Base-by-base conservation (phyloP, 2,797 vertebrate genomes). In the Ambastaia sidthimunki region DNA sequence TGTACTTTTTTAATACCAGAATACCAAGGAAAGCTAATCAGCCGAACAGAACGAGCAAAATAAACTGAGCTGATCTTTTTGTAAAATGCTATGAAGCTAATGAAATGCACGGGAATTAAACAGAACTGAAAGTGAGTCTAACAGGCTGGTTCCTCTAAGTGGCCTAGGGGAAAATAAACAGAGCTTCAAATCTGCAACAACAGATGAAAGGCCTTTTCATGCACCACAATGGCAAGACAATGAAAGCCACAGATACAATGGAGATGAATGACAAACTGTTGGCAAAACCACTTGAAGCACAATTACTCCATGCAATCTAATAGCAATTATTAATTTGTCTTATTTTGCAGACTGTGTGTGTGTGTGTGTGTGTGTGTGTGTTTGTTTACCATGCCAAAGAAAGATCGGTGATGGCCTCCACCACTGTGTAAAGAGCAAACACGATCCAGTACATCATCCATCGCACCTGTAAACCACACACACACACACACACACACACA, bases 391-490 rank as follows among this genome's bases (percentile, higher is more conserved):
- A 96, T 72, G 94, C 94, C 54, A 96, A 77, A 52, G 94, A 93
- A 65, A 95, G 86, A 86, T 96, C 95, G 50, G 93, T 89, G 88
- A 96, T 68, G 13, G 95, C 92, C 93, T 96, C 95, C 76, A 89
- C 90, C 66, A 95, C 92, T 7, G 94, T 95, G 66, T 95, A 96
- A 78, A 96, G 93, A 71, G 95, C 94, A 90, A 95, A 96, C 55
- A 96, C 95, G 83, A 96, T 96, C 95, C 95, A 96, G 83, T 96
- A 96, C 95, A 96, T 96, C 95, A 96, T 96, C 95, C 95, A 96
- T 62, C 95, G 94, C 82, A 96, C 95, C 95, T 96, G 86, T 41
- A 37, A 76, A 65, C 75, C 47, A 28, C 28, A 28, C 28, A 28
- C 28, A 28, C 28, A 28, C 77, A 76, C 59, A 83, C 70, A 71